These are phyloP conservation scores for Caranx ignobilis DNA, from an alignment of 2,113 vertebrate genomes.

Conservation along the genomic window DNA sequence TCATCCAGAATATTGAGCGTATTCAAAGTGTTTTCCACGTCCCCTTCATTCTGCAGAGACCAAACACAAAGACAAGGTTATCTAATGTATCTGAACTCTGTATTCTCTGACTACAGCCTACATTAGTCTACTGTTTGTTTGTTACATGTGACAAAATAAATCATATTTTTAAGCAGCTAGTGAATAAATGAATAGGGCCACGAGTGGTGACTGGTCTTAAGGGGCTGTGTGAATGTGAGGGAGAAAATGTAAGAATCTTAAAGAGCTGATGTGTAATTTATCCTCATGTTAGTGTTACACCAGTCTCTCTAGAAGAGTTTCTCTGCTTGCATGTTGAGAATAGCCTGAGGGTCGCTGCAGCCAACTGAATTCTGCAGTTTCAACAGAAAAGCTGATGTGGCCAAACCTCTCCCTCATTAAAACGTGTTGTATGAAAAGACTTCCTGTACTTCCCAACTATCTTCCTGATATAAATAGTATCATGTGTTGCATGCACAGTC, in stretches of 20 bases:
- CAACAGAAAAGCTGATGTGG: constrained; percentile 14
- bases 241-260: background rate
- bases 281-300: background rate
- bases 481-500: constrained; percentile 14
- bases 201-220: too few relatives aligned
- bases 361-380: constrained; percentile 40
- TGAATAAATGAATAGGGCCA: background rate
- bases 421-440: constrained; percentile 14
- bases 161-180: background rate
- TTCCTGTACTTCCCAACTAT: constrained; percentile 19
- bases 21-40: constrained; percentile 86
- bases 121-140: background rate
- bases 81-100: background rate
- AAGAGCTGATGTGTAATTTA: constrained; percentile 1
- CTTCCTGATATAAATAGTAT: constrained; percentile 46
- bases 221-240: too few relatives aligned
- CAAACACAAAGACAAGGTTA: constrained; percentile 1
- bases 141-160: background rate
- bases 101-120: background rate
- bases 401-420: constrained; percentile 31
- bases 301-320: background rate
- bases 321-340: background rate
- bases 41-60: constrained; percentile 85
- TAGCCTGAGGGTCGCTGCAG: background rate
- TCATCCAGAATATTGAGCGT: constrained; percentile 89